Evolutionary conservation across 35 echinoderm and acorn worm genomes (phyloP).

Genomic region (Apostichopus californicus): DNA sequence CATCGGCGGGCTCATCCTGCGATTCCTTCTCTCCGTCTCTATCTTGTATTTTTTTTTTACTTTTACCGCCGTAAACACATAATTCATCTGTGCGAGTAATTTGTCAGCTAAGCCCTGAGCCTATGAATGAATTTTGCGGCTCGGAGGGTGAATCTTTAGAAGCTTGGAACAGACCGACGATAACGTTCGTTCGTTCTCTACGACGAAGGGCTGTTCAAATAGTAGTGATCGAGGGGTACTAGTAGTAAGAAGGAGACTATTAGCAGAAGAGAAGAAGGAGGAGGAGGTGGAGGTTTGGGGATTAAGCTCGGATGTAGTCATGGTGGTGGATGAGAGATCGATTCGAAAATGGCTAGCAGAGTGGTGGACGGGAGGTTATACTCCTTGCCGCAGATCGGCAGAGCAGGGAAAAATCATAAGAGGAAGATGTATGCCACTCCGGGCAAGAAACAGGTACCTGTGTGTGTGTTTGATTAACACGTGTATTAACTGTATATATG

Average conservation of each 20-base stretch:
- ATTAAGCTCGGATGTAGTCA: conserved; percentile 34
- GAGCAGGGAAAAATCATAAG: conserved; percentile 32
- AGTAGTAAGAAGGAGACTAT: background rate
- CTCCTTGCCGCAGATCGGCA: conserved; percentile 29
- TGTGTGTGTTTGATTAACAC: too few species aligned
- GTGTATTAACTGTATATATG: too few species aligned
- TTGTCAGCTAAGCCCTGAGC: conserved; percentile 12
- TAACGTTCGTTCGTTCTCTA: background rate
- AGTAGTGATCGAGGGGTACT: background rate
- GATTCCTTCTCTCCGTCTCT: background rate
- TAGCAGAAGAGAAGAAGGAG: background rate
- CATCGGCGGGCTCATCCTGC: background rate
- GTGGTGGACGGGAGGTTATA: conserved; percentile 49
- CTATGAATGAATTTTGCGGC: conserved; percentile 33
- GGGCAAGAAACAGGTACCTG: conserved; percentile 42
- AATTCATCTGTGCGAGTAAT: conserved; percentile 44
- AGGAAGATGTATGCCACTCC: conserved; percentile 40
- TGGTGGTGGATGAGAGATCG: background rate
- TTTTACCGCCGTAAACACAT: conserved; percentile 29
- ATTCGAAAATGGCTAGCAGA: conserved; percentile 36
- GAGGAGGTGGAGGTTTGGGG: background rate
- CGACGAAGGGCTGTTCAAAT: conserved; percentile 5
- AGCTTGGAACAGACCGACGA: background rate
- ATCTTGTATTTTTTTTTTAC: background rate
- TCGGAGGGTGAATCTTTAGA: conserved; percentile 36